Evolutionary conservation across 2,113 vertebrate species (phyloP).

Genomic region (Tragulus kanchil): DNA sequence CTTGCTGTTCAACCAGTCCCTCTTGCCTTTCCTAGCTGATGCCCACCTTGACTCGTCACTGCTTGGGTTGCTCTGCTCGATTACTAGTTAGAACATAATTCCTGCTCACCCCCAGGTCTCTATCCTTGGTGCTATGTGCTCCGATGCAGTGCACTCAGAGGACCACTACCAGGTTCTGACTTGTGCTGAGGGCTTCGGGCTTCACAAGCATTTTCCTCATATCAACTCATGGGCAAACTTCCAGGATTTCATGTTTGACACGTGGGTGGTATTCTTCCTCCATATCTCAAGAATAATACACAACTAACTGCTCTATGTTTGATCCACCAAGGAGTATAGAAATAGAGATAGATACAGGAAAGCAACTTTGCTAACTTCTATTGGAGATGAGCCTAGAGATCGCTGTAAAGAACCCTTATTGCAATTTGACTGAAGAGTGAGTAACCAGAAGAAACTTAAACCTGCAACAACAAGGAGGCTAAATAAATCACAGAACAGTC

Average conservation of each 20-base stretch:
- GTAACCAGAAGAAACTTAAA: background rate
- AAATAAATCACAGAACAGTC: conserved; percentile 25
- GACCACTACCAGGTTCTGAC: background rate
- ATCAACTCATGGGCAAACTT: background rate
- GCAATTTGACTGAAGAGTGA: background rate
- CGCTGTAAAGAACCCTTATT: background rate
- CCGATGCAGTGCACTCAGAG: background rate
- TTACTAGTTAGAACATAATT: background rate
- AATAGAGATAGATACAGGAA: background rate
- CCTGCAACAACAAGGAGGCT: background rate
- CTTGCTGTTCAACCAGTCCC: background rate
- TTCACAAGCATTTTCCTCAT: background rate
- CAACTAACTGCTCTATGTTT: background rate
- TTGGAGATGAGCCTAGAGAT: background rate
- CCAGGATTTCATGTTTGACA: background rate
- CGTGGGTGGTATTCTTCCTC: background rate
- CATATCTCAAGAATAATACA: conserved; percentile 11
- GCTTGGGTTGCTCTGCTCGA: background rate
- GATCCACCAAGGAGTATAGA: background rate
- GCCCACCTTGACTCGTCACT: background rate
- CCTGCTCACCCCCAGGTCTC: too few relatives aligned
- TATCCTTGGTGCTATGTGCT: background rate
- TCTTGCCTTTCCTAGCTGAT: background rate
- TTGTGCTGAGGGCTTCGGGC: background rate
- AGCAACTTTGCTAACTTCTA: background rate